A percentile compares a stretch with the other conserved stretches of the same genome.
Conservation (phyloP, 35 echinoderm and acorn worm species). For the Holothuria glaberrima region DNA sequence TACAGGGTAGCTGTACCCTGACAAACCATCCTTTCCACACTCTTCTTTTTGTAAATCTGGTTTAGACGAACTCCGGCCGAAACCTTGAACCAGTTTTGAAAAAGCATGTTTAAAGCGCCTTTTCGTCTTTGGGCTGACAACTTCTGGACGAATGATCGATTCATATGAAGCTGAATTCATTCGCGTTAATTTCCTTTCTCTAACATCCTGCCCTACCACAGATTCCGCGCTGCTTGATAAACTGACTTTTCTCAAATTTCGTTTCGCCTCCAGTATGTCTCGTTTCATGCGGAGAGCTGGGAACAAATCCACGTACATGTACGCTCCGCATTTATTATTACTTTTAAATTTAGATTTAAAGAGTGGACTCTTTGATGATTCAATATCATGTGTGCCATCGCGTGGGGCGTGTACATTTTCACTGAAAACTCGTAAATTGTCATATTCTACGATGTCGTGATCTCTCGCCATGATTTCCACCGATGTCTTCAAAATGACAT, state of each 20-base stretch:
- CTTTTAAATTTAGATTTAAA: too few species aligned
- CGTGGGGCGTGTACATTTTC: too few species aligned
- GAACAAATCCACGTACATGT: conserved; percentile 29
- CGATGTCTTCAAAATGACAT: too few species aligned
- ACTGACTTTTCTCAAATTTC: conserved; percentile 29
- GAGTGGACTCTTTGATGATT: too few species aligned
- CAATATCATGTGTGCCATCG: too few species aligned
- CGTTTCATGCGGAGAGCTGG: not conserved
- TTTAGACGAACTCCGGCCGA: not conserved
- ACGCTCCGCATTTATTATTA: not conserved
- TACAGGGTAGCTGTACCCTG: not conserved
- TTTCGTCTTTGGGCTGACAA: not conserved
- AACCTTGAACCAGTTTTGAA: not conserved
- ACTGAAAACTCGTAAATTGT: too few species aligned
- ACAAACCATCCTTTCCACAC: too few species aligned
- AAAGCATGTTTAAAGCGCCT: conserved; percentile 11
- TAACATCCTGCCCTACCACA: not conserved
- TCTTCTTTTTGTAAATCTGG: not conserved
- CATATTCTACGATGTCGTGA: too few species aligned
- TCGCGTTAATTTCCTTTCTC: not conserved
- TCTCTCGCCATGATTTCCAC: too few species aligned
- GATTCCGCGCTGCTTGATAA: conserved; percentile 32
- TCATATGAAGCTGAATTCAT: not conserved
- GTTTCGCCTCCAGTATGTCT: not conserved
- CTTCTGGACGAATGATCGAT: not conserved